A percentile compares a stretch with the other conserved stretches of the same genome.
phyloP scores from a whole-genome alignment of 2,113 vertebrate species.

The Thoracochromis brauschi region DNA sequence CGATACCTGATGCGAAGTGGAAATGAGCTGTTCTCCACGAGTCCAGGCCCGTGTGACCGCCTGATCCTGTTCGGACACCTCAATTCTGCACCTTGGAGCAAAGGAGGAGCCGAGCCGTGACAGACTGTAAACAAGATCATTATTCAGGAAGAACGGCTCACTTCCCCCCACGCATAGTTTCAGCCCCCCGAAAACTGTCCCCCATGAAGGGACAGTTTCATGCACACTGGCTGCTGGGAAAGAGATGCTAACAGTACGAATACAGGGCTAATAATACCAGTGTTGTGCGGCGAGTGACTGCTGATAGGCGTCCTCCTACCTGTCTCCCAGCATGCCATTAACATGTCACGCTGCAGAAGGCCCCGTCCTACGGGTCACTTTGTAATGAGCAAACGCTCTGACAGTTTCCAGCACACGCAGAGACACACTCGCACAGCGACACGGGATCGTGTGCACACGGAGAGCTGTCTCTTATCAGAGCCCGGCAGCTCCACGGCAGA shows the following conservation, averaged over 20 bases:
- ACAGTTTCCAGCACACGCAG: constrained; percentile 66
- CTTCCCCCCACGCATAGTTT: background rate
- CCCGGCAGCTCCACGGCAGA: constrained; percentile 71
- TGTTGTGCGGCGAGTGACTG: constrained; percentile 52
- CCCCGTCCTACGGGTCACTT: constrained; percentile 84
- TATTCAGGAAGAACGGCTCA: background rate
- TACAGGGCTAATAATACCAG: constrained; percentile 21
- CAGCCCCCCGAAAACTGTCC: background rate
- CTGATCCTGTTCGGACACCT: background rate
- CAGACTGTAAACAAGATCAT: background rate
- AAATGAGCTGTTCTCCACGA: background rate
- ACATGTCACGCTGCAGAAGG: constrained; percentile 76
- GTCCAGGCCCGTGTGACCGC: background rate
- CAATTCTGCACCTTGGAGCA: background rate
- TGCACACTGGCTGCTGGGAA: constrained; percentile 9
- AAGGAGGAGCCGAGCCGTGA: background rate
- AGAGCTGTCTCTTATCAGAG: constrained; percentile 85
- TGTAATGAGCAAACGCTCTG: constrained; percentile 86
- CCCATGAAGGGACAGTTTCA: background rate
- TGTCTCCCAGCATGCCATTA: constrained; percentile 86
- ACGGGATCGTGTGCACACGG: constrained; percentile 28
- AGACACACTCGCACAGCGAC: background rate
- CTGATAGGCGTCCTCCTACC: constrained; percentile 74
- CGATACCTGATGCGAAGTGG: background rate
- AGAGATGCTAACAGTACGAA: constrained; percentile 14